Evolutionary conservation across 2,888 invertebrate species (phyloP).

Genomic region (Anarsia innoxiella): DNA sequence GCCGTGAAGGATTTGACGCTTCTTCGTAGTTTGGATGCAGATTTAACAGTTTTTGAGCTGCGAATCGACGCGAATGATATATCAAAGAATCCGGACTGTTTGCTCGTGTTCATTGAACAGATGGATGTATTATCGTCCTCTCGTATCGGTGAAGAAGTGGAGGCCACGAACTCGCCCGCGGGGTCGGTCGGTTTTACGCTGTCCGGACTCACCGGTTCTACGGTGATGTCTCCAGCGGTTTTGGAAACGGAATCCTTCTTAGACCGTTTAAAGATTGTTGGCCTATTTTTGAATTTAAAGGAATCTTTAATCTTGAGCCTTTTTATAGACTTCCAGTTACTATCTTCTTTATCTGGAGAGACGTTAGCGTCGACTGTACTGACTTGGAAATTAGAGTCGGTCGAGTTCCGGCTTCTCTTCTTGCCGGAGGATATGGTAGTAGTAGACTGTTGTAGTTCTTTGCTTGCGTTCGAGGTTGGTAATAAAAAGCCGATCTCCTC

Average conservation of each 20-base stretch:
- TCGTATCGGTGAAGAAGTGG: constrained; percentile 64
- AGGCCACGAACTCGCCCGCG: constrained; percentile 58
- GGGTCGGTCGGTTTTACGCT: constrained; percentile 61
- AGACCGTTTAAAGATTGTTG: constrained; percentile 63
- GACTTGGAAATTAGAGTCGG: constrained; percentile 65
- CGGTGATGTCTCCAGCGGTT: constrained; percentile 54
- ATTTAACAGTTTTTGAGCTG: constrained; percentile 63
- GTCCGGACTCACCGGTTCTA: constrained; percentile 61
- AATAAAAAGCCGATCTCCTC: constrained; percentile 52
- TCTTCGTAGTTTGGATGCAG: constrained; percentile 62
- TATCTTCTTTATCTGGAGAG: constrained; percentile 66
- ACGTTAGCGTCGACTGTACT: constrained; percentile 52
- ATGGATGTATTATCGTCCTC: constrained; percentile 66
- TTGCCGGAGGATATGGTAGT: constrained; percentile 68
- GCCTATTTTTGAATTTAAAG: constrained; percentile 68
- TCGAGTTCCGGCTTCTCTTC: constrained; percentile 67
- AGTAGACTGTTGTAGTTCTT: constrained; percentile 59
- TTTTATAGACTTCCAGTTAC: constrained; percentile 70
- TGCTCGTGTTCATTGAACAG: constrained; percentile 65
- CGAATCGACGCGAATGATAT: constrained; percentile 64
- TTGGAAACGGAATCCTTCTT: constrained; percentile 62
- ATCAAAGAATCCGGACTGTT: constrained; percentile 69
- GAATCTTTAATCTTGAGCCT: constrained; percentile 70
- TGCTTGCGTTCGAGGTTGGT: constrained; percentile 46
- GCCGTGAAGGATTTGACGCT: constrained; percentile 72